Evolutionary conservation across 2,113 vertebrate species (phyloP).

Genomic region (Fulmarus glacialis): DNA sequence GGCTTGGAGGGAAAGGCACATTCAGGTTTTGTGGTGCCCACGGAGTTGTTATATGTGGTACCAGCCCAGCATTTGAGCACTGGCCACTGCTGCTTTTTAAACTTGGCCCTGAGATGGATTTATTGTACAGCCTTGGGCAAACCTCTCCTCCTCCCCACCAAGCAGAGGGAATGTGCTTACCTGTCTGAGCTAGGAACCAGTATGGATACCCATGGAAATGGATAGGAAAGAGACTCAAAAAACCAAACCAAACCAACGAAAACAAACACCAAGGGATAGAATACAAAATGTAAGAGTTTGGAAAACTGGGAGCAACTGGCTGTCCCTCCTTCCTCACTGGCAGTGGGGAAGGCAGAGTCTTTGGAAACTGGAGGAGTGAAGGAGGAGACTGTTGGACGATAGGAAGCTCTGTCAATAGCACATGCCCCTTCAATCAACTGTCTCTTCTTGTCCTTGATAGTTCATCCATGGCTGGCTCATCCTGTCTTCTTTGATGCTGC

Average conservation of each 20-base stretch:
- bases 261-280: not conserved
- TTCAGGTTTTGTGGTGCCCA: not conserved
- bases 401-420: not conserved
- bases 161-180: not conserved
- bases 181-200: not conserved
- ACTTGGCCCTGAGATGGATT: not conserved
- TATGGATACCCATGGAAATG: not conserved
- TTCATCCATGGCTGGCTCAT: constrained; percentile 98
- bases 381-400: not conserved
- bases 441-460: constrained; percentile 68
- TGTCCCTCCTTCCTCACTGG: not conserved
- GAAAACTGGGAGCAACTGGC: not conserved
- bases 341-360: not conserved
- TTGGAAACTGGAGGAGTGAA: not conserved
- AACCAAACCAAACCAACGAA: not conserved
- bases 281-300: not conserved
- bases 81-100: not conserved
- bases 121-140: not conserved
- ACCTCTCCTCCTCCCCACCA: not conserved
- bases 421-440: not conserved
- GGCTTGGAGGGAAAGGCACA: not conserved
- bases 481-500: constrained; percentile 94
- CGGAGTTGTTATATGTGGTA: not conserved
- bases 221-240: not conserved
- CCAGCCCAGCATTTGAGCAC: not conserved